Conservation (phyloP, 2,888 invertebrate species). For the Mesoligia furuncula region DNA sequence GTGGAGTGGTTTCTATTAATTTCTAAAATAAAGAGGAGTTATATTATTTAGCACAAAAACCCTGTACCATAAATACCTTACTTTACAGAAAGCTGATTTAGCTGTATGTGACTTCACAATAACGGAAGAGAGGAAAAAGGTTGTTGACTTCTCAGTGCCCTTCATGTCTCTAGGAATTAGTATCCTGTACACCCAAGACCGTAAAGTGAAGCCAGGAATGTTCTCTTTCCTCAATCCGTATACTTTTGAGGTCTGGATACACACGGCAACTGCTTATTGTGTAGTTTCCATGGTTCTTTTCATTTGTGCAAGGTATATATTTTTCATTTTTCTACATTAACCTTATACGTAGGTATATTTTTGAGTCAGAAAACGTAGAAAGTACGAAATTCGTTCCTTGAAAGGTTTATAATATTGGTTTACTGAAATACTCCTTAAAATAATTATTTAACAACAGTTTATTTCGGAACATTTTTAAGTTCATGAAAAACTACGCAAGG, state of each 20-base stretch:
- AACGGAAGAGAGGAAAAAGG: conserved; percentile 96
- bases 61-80: not conserved
- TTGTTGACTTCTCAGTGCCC: conserved; percentile 98
- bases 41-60: not conserved
- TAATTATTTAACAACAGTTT: not conserved
- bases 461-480: not conserved
- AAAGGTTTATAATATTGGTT: not conserved
- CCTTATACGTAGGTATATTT: not conserved
- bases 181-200: conserved; percentile 95
- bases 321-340: not conserved
- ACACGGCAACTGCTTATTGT: conserved; percentile 96
- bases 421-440: not conserved
- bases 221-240: conserved; percentile 97
- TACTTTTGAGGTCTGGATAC: conserved; percentile 96
- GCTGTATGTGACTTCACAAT: conserved; percentile 95
- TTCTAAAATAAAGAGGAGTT: too few species aligned
- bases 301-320: conserved; percentile 93
- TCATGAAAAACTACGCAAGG: too few species aligned
- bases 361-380: not conserved
- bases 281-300: conserved; percentile 95
- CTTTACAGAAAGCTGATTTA: conserved; percentile 82
- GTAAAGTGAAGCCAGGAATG: conserved; percentile 93
- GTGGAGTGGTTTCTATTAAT: too few species aligned
- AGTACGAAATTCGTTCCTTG: not conserved
- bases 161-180: conserved; percentile 98